Evolutionary conservation across 2,113 vertebrate species (phyloP), one percentile per base, ranked within the genome.

Genomic region (Sitta europaea): DNA sequence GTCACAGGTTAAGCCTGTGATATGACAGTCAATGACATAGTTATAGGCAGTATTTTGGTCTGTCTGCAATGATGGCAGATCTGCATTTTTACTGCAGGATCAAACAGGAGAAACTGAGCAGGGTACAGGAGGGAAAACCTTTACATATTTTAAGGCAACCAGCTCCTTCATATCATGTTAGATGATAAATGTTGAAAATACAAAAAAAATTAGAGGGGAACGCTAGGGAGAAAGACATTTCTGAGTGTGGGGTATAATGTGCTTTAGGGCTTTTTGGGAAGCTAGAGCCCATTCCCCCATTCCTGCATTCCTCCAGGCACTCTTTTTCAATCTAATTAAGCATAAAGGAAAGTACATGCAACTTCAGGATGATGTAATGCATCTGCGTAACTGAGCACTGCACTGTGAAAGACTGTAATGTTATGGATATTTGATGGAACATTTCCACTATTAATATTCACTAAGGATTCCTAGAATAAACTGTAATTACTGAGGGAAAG

Each of bases 381-480:
- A 79, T 68, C 87, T 94, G 74, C 0, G 3, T 78, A 93, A 94
- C 81, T 93, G 85, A 85, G 82, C 40, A 43, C 38, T 40, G 63
- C 59, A 83, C 73, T 88, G 88, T 86, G 71, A 58, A 91, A 83
- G 36, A 83, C 31, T 67, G 36, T 14, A 90, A 76, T 92, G 59
- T 80, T 88, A 77, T 83, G 67, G 80, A 88, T 93, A 90, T 93
- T 88, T 92, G 75, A 95, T 65, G 45, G 83, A 92, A 90, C 75
- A 93, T 88, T 86, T 95, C 67, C 65, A 88, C 88, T 63, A 77
- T 93, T 96, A 96, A 95, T 92, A 94, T 94, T 96, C 94, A 94
- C 88, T 53, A 45, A 94, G 51, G 51, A 92, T 90, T 94, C 82
- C 90, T 95, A 86, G 93, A 97, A 97, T 96, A 96, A 97, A 72